phyloP scores from a whole-genome alignment of 2,888 invertebrate genomes.

The Drosophila lacicola region DNA sequence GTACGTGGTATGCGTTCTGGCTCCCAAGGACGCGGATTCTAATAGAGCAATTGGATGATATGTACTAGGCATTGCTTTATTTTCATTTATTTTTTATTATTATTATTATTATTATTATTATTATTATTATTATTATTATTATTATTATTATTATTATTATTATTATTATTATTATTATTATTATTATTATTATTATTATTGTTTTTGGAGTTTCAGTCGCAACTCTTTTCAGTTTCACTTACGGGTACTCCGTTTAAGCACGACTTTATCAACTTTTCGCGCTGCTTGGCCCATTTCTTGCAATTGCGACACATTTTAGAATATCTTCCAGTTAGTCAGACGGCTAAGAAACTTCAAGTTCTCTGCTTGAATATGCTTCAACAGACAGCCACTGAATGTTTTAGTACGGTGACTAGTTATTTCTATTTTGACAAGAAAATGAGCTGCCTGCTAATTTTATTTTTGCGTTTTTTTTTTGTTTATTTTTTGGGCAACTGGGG shows the following conservation, averaged over 20 bases:
- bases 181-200: no score
- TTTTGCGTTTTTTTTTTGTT: not conserved
- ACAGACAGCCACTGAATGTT: not conserved
- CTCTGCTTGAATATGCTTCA: not conserved
- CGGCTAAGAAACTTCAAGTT: not conserved
- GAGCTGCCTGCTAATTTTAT: not conserved
- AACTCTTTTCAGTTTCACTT: not conserved
- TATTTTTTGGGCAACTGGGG: slow-evolving; percentile 13
- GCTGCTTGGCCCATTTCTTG: not conserved
- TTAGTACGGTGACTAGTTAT: not conserved
- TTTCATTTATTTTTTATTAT: not conserved
- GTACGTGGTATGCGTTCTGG: not conserved
- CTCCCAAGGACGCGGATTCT: not conserved
- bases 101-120: no score
- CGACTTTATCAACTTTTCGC: not conserved
- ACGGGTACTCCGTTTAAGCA: not conserved
- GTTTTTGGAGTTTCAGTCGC: no score
- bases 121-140: no score
- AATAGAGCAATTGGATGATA: not conserved
- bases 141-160: no score
- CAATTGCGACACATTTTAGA: not conserved
- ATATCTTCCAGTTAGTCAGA: not conserved
- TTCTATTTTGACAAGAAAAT: not conserved
- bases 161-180: no score
- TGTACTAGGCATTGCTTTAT: not conserved